Base-by-base conservation (phyloP, 2,113 vertebrate species). In the Peromyscus leucopus region DNA sequence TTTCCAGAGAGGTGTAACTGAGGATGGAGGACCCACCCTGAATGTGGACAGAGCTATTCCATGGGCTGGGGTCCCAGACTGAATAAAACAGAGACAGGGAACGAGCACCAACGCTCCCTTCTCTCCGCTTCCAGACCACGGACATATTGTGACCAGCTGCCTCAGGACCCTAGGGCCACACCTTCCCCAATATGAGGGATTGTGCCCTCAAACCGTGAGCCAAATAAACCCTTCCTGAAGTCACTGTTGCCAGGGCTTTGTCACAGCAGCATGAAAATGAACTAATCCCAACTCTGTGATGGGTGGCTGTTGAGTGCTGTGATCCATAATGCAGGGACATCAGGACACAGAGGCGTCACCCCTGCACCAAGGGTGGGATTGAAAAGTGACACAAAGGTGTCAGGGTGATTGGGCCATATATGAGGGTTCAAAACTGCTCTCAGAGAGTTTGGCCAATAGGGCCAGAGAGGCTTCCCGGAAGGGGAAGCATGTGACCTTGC, bases 401-500 rank as follows among this genome's bases (percentile, higher is more conserved):
- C 42, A 71, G 57, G 26, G 57, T 86, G 24, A 57, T 51, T 33
- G 19, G 15, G 16, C 89, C n/a, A 67, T n/a, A 24, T 24, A 15
- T 16, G 72, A 67, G 36, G 89, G 39, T 9, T 85, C 42, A 90
- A 80, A n/a, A 28, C 15, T n/a, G 59, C 65, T 39, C 39, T 39
- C 51, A 4, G 78, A 92, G 16, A 74, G 42, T 57, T 80, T 42
- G 55, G 48, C 33, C 61, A 33, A 69, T 33, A 85, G 42, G 39
- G 7, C 65, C 21, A 57, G 55, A 10, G 86, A 74, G 67, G n/a
- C 16, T 79, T 15, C 10, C 28, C 28, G 33, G 51, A 76, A 28
- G 72, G 78, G 36, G 28, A 67, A 91, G 67, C 76, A n/a, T 46
- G 48, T 80, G 71, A 90, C 92, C 71, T 95, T 91, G 36, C 16